phyloP scores from a whole-genome alignment of 2,797 vertebrate species.

The Threskiornis aethiopicus region DNA sequence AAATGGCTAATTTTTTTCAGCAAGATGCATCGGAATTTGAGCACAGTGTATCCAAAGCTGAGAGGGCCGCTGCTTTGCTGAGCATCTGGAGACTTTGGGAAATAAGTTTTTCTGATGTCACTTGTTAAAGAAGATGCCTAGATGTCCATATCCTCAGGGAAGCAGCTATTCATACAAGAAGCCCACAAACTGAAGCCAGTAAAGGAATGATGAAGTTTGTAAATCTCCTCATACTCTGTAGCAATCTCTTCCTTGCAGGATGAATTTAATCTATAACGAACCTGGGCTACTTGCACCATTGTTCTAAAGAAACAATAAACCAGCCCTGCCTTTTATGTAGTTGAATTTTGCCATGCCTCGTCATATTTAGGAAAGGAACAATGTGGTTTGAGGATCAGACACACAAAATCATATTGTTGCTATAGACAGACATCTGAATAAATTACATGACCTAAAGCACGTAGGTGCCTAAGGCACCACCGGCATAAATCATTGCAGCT shows the following conservation, averaged over 20 bases:
- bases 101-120: not conserved
- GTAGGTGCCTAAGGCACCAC: not conserved
- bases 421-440: not conserved
- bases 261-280: not conserved
- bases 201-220: not conserved
- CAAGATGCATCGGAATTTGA: not conserved
- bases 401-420: not conserved
- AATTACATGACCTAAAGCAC: not conserved
- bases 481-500: not conserved
- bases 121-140: not conserved
- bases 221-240: not conserved
- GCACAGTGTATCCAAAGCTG: not conserved
- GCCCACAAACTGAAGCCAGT: not conserved
- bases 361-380: not conserved
- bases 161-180: not conserved
- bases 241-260: not conserved
- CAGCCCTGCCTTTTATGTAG: not conserved
- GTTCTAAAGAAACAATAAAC: not conserved
- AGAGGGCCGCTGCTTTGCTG: not conserved
- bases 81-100: not conserved
- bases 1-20: not conserved
- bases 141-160: not conserved
- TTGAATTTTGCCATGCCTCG: not conserved
- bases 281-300: not conserved
- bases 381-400: not conserved